Evolutionary conservation across 1,140 invertebrate genomes (phyloP), one percentile per base, ranked within the genome.

Genomic region (Elysia chlorotica): DNA sequence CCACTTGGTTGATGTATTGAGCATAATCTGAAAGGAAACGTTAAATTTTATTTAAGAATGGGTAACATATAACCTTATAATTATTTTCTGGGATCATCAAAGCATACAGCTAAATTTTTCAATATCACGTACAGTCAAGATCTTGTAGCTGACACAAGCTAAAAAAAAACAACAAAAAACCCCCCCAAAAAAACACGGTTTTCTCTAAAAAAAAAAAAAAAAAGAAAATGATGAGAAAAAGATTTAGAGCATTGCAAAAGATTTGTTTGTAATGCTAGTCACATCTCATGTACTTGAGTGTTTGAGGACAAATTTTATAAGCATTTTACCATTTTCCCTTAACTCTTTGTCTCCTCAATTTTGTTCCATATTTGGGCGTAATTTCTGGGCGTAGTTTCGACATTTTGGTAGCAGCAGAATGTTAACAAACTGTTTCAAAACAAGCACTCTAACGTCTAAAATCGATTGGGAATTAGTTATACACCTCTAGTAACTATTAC

Each of bases 21-120:
- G 82, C 76, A 78, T 82, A 82, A 71, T 82, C 83, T 82, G 78
- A 63, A 79, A 79, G 38, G n/a, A 70, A 35, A 63, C 54, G 63
- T 14, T 14, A 28, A 2, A 6, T 31, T 71, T 25, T 1, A 53
- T 28, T 28, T 19, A 21, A 10, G 28, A 41, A 59, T 59, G 41
- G 68, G 48, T 30, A 65, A 69, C 67, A 36, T 59, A 33, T 61
- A 62, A 5, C 71, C 21, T n/a, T n/a, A n/a, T n/a, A n/a, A n/a
- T n/a, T n/a, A n/a, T n/a, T n/a, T n/a, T n/a, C n/a, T n/a, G n/a
- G n/a, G n/a, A n/a, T n/a, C n/a, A n/a, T n/a, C n/a, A n/a, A n/a
- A n/a, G n/a, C n/a, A n/a, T n/a, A n/a, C n/a, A n/a, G n/a, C n/a
- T n/a, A n/a, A n/a, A n/a, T n/a, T n/a, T n/a, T n/a, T n/a, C n/a